Evolutionary conservation across 2,888 invertebrate species (phyloP).

Genomic region (Ormyrus thymus): DNA sequence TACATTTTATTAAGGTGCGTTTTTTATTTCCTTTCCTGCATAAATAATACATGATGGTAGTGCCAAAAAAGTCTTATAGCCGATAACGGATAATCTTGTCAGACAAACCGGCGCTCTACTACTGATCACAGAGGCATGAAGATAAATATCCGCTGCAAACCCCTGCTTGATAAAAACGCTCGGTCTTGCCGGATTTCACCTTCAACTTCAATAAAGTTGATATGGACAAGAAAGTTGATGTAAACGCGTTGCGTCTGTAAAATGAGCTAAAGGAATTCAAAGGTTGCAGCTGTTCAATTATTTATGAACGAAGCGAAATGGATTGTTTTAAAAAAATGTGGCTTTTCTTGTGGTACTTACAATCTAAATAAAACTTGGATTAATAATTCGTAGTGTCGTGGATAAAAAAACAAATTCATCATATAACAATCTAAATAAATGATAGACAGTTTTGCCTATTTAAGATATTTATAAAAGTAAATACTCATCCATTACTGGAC

Average conservation of each 20-base stretch:
- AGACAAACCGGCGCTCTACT: not conserved
- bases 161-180: not conserved
- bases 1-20: not conserved
- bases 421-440: not conserved
- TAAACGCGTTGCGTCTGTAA: not conserved
- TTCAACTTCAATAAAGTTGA: constrained; percentile 13
- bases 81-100: not conserved
- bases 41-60: constrained; percentile 12
- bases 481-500: too few species aligned
- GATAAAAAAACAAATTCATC: not conserved
- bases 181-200: constrained; percentile 23
- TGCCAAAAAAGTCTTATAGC: not conserved
- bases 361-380: too few species aligned
- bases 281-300: too few species aligned
- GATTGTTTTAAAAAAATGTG: too few species aligned
- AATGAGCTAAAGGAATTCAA: too few species aligned
- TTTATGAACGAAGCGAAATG: too few species aligned
- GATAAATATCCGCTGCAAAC: not conserved
- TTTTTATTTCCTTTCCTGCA: not conserved
- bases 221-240: constrained; percentile 1
- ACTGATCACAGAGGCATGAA: not conserved
- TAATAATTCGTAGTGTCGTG: too few species aligned
- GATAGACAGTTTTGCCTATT: too few species aligned
- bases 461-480: too few species aligned
- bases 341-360: too few species aligned